A percentile compares a stretch with the other conserved stretches of the same genome.
Evolutionary conservation across 1,140 invertebrate species (phyloP).

Genomic region (Aphaenogaster rudis): DNA sequence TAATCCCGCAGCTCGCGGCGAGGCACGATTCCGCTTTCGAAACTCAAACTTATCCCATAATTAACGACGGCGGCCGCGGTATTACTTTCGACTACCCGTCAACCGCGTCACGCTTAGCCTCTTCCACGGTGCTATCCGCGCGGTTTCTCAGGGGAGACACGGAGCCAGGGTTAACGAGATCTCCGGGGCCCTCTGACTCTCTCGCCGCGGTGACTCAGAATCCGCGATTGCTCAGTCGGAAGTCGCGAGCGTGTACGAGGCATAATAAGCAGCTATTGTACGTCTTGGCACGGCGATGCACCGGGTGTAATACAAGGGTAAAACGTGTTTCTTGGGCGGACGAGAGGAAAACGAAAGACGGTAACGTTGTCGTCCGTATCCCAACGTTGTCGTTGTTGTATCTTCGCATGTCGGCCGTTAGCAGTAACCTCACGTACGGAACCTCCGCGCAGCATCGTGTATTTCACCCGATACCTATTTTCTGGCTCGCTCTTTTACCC

Average conservation of each 20-base stretch:
- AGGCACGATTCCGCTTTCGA: constrained; percentile 47
- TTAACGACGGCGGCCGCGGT: constrained; percentile 42
- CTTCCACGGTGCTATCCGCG: not conserved
- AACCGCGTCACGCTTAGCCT: constrained; percentile 27
- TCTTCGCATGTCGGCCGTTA: constrained; percentile 22
- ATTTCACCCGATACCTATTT: constrained; percentile 60
- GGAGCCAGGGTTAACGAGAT: constrained; percentile 43
- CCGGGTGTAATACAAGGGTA: constrained; percentile 44
- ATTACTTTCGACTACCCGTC: constrained; percentile 56
- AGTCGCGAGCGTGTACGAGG: constrained; percentile 47
- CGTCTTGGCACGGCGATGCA: not conserved
- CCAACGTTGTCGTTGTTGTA: not conserved
- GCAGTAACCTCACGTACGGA: constrained; percentile 71
- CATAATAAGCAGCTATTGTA: constrained; percentile 66
- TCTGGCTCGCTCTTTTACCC: constrained; percentile 26
- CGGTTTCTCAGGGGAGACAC: not conserved
- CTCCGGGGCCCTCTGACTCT: constrained; percentile 25
- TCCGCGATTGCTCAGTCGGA: constrained; percentile 65
- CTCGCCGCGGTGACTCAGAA: constrained; percentile 62
- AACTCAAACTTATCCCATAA: constrained; percentile 52
- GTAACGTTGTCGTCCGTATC: constrained; percentile 5
- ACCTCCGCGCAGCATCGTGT: constrained; percentile 51
- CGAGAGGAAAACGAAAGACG: constrained; percentile 15
- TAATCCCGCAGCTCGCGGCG: constrained; percentile 49
- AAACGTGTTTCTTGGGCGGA: constrained; percentile 39